Conservation (phyloP, 2,888 invertebrate genomes). For the Brachylomia viminalis region DNA sequence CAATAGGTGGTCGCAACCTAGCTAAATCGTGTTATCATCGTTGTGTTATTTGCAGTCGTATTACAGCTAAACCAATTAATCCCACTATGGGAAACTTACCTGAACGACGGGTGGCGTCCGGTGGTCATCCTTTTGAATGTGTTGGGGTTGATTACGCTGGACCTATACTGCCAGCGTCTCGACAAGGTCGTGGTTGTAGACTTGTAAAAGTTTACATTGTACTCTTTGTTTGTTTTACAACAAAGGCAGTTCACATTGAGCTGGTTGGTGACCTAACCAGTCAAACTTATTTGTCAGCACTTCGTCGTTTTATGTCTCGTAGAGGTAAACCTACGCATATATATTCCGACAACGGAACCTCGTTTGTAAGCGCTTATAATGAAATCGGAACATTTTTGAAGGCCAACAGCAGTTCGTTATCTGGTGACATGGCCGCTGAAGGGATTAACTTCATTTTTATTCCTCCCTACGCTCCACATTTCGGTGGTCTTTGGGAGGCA, state of each 20-base stretch:
- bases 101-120: conserved; percentile 35
- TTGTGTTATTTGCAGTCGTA: conserved; percentile 57
- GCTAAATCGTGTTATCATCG: conserved; percentile 48
- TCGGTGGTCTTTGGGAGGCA: background rate
- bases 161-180: background rate
- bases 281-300: conserved; percentile 21
- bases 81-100: conserved; percentile 59
- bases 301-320: conserved; percentile 8
- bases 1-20: conserved; percentile 47
- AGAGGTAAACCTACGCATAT: too few relatives aligned
- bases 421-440: conserved; percentile 4
- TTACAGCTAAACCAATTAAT: conserved; percentile 49
- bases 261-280: conserved; percentile 62
- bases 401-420: conserved; percentile 1
- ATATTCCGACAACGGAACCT: conserved; percentile 14
- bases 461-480: conserved; percentile 14
- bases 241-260: conserved; percentile 46
- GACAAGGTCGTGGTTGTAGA: too few relatives aligned
- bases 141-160: conserved; percentile 9
- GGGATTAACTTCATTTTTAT: conserved; percentile 20
- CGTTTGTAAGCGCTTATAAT: conserved; percentile 62
- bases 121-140: conserved; percentile 29
- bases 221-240: too few relatives aligned
- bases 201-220: too few relatives aligned
- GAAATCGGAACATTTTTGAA: conserved; percentile 46